These are phyloP conservation scores for Thunnus albacares DNA, from an alignment of 2,797 vertebrate species.

Conservation along the genomic window DNA sequence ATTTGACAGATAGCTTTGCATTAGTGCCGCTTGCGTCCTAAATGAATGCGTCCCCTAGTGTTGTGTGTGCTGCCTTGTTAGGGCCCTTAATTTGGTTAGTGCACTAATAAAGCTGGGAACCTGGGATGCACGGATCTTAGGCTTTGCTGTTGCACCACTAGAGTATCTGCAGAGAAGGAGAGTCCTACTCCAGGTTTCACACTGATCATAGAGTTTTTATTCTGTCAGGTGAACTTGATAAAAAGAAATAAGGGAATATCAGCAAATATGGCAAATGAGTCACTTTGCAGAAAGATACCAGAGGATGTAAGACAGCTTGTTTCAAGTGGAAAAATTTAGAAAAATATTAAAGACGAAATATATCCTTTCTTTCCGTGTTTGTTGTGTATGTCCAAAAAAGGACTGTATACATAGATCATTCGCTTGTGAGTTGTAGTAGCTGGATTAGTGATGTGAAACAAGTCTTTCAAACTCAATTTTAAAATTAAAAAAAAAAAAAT, in stretches of 20 bases:
- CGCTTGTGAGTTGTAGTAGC: too few species aligned
- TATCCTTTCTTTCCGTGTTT: too few species aligned
- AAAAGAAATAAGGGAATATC: background rate
- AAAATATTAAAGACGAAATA: too few species aligned
- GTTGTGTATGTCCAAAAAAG: too few species aligned
- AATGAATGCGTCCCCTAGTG: constrained; percentile 73
- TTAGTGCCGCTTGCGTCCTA: constrained; percentile 65
- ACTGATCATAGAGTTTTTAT: constrained; percentile 10
- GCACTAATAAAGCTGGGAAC: constrained; percentile 75
- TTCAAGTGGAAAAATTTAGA: background rate
- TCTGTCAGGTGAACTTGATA: constrained; percentile 4
- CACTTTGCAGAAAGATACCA: background rate
- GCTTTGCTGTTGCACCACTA: constrained; percentile 22
- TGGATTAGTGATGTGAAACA: too few species aligned
- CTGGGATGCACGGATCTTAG: constrained; percentile 63
- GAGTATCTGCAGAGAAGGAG: constrained; percentile 15
- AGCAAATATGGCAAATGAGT: constrained; percentile 9
- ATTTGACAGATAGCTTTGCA: constrained; percentile 73
- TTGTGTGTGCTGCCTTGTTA: constrained; percentile 77
- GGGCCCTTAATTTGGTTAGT: constrained; percentile 76
- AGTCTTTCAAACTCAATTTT: too few species aligned
- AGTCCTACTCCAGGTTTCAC: constrained; percentile 27
- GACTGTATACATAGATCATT: too few species aligned
- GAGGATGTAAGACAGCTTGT: background rate
- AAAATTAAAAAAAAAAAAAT: too few species aligned